Percentiles rank a stretch among this genome's conserved stretches.
These are phyloP conservation scores for Aphidoletes aphidimyza DNA, from an alignment of 2,888 invertebrate species.

Conservation along the genomic window DNA sequence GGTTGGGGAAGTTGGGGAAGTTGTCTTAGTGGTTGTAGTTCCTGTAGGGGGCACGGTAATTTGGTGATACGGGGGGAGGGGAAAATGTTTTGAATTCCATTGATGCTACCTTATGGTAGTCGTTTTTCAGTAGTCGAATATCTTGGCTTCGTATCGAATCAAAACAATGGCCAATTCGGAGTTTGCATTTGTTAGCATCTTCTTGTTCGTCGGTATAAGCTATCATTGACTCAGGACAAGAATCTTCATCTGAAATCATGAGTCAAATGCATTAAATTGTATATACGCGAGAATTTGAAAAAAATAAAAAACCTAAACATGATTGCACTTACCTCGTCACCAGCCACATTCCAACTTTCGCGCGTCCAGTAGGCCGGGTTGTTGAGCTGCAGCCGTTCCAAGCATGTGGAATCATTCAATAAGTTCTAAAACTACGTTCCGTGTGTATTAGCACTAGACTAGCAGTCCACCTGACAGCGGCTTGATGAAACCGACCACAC, in stretches of 20 bases:
- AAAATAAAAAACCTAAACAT: not conserved
- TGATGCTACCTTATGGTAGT: constrained; percentile 76
- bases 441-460: constrained; percentile 74
- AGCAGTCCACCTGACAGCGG: constrained; percentile 76
- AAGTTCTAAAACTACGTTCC: too few relatives aligned
- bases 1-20: too few relatives aligned
- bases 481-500: constrained; percentile 80
- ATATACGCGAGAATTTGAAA: not conserved
- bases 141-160: constrained; percentile 75
- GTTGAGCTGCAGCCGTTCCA: constrained; percentile 56
- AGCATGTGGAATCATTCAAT: too few relatives aligned
- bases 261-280: not conserved
- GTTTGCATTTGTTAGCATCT: not conserved
- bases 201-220: constrained; percentile 6
- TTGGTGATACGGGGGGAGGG: too few relatives aligned
- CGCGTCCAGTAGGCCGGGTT: not conserved
- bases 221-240: not conserved
- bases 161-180: constrained; percentile 71
- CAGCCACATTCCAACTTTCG: not conserved
- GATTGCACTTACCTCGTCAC: not conserved
- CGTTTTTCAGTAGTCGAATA: constrained; percentile 76
- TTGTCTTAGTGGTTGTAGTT: too few relatives aligned
- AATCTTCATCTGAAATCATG: constrained; percentile 42
- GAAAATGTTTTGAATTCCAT: too few relatives aligned
- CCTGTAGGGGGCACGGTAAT: too few relatives aligned